Evolutionary conservation across 2,888 invertebrate species (phyloP), one percentile per base, ranked within the genome.

Genomic region (Tetrapedia diversipes): DNA sequence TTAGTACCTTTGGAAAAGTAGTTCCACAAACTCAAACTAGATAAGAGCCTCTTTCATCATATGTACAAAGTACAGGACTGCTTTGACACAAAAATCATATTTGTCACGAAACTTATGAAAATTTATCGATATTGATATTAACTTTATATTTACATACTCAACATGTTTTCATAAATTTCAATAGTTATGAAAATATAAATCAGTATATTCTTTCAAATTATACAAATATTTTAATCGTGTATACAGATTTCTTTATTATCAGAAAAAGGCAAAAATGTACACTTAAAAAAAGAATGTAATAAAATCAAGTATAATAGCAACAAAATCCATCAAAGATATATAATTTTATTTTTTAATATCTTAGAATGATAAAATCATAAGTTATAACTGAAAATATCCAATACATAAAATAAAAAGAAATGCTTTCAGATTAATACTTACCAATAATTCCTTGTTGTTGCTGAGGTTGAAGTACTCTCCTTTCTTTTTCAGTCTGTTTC

Each of bases 381-480:
- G 4, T 41, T 41, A 3, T 1, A n/a, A n/a, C 7, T 4, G 3
- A n/a, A 49, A 27, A 6, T 14, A 1, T 7, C 16, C 4, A 27
- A 29, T 19, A 1, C 1, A n/a, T n/a, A 29, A 32, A 24, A 27
- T 8, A n/a, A 6, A 14, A 0, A 14, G n/a, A 54, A 34, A 22
- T 54, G 11, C 0, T 34, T 29, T 29, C 1, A 51, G 14, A 57
- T 34, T 0, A 22, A 16, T 16, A 88, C 91, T 90, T 80, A 92
- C 92, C 92, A 66, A 83, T 81, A 72, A 89, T 92, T 88, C 51
- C 68, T 27, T 56, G 95, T n/a, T 56, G 74, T 1, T 80, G 95
- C 88, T 95, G 95, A 0, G 95, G 95, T 90, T 95, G 95, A 73
- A 95, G 90, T 39, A 95, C 94, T 86, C 95, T 91, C 90, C 95